Base-by-base conservation (phyloP, 2,797 vertebrate genomes). In the Danio kyathit region DNA sequence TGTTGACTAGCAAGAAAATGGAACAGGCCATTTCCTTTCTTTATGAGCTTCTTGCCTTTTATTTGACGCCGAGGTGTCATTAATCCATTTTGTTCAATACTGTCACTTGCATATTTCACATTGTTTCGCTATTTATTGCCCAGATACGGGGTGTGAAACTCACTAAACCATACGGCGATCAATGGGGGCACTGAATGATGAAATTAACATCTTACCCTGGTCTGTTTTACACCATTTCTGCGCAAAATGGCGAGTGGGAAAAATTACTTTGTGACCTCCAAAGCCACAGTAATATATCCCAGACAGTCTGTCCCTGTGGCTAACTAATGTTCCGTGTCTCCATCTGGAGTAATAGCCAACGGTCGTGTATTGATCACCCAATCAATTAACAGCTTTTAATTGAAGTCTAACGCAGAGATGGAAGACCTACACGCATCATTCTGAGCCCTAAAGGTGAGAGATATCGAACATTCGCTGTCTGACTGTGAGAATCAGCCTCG, bases 41-140 rank as follows among this genome's bases (percentile, higher is more conserved):
- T 86, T 83, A 79, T 84, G 82, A 81, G 75, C 70, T 76, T 60
- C 19, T 66, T 17, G n/a, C 65, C 56, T 79, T 77, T 84, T 87
- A 87, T 88, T 87, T 87, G 86, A 80, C n/a, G 6, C 74, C 85
- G 14, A 60, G 64, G 56, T 82, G 77, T 66, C 88, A 89, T 90
- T 82, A 88, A 91, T 90, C 84, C 76, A 84, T 77, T 85, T 76
- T 69, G 85, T 81, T 70, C 51, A 77, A 66, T 77, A 67, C 73
- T 69, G 29, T 80, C 80, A 78, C 61, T 56, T 59, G 74, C 51
- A 63, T 77, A 76, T 86, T 82, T 76, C 65, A 78, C 74, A 76
- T 71, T 79, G 66, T 65, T 76, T 72, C 43, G n/a, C 48, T 79
- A 74, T 83, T 81, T 81, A 83, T 79, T 52, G 57, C 57, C 51